Base-by-base conservation (phyloP, 2,797 vertebrate species). In the Moxostoma hubbsi region DNA sequence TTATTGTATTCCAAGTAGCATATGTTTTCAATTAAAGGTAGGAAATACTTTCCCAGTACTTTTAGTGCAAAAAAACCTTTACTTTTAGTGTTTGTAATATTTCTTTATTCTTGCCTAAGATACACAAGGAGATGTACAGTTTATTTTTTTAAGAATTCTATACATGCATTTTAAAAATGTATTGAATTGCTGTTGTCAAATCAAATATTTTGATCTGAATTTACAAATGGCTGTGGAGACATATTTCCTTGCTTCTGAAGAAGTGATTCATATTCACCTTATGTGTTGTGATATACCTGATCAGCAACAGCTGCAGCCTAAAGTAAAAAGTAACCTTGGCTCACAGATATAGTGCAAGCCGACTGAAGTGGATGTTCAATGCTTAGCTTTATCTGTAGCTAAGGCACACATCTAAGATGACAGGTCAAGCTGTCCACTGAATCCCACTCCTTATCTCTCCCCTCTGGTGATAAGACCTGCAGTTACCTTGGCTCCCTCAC, bases 401-500 rank as follows among this genome's bases (percentile, higher is more conserved):
- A n/a, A 73, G 49, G 69, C 49, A 9, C 51, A 70, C 47, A 77
- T 49, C 71, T 58, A 76, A 46, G 13, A 80, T 50, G 58, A 58
- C 45, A 69, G 63, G 47, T 75, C 81, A 81, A 47, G 75, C 45
- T 55, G 73, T 86, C 88, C 57, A 65, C 50, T 43, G 83, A 85
- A 81, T 63, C 73, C 43, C 0, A 16, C 75, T 65, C 84, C 73
- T 84, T 84, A 77, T 88, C 77, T 85, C 53, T 73, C 50, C 24
- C 6, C 54, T 10, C 24, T 62, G 62, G 49, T 71, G 81, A 87
- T 83, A 85, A 84, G 69, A 54, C 75, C 18, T 62, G 24, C 18
- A 1, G 68, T 81, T 80, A 80, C 61, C 80, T 50, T 80, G 57
- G 83, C 77, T 86, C 73, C 78, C 80, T 73, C 68, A 58, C 6